A percentile compares a stretch with the other conserved stretches of the same genome.
Conservation (phyloP, 2,888 invertebrate species). For the Orthonevra nobilis region DNA sequence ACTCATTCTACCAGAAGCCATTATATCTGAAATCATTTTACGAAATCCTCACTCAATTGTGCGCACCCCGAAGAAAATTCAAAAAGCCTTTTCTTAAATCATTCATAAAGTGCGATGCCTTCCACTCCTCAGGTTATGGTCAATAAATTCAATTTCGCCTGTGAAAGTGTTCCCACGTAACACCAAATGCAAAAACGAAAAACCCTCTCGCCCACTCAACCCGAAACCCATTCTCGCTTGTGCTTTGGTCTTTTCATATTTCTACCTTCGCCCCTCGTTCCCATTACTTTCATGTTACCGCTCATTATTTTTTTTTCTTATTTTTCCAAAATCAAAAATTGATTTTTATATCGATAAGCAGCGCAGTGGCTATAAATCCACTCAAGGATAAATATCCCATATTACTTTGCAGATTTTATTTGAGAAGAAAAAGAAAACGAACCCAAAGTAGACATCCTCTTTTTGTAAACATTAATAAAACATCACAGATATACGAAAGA, state of each 20-base stretch:
- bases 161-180: slow-evolving; percentile 23
- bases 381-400: slow-evolving; percentile 73
- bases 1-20: too few relatives aligned
- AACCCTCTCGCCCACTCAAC: slow-evolving; percentile 58
- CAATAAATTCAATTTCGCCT: slow-evolving; percentile 61
- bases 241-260: slow-evolving; percentile 51
- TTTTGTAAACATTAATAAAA: slow-evolving; percentile 70
- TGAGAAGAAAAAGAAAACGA: slow-evolving; percentile 40
- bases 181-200: slow-evolving; percentile 39
- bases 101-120: slow-evolving; percentile 41
- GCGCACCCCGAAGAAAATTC: neutral
- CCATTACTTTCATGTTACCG: slow-evolving; percentile 24
- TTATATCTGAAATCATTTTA: too few relatives aligned
- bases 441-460: slow-evolving; percentile 41
- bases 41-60: too few relatives aligned
- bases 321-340: slow-evolving; percentile 68
- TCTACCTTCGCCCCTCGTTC: neutral
- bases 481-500: slow-evolving; percentile 57
- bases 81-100: slow-evolving; percentile 27
- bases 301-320: too few relatives aligned
- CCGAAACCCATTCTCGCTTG: slow-evolving; percentile 61
- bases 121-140: slow-evolving; percentile 59
- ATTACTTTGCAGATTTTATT: slow-evolving; percentile 69
- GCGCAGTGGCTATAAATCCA: slow-evolving; percentile 76
- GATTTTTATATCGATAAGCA: slow-evolving; percentile 69